Percentiles rank a stretch among this genome's conserved stretches.
Conservation (phyloP, 1,140 invertebrate genomes). For the Drosophila sp. region DNA sequence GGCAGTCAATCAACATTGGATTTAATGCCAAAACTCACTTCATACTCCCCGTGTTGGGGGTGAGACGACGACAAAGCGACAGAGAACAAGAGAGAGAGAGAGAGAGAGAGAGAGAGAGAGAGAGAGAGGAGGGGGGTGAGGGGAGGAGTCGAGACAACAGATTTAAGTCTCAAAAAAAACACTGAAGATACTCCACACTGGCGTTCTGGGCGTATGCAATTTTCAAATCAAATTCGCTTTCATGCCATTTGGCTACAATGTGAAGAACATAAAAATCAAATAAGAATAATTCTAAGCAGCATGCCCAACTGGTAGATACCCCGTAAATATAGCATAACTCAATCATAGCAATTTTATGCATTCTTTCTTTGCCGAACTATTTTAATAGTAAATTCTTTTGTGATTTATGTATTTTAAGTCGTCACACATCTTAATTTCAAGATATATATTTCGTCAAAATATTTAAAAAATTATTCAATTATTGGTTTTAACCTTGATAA, state of each 20-base stretch:
- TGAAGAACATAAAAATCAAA: not conserved
- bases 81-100: not conserved
- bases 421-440: too few species aligned
- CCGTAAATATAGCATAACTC: not conserved
- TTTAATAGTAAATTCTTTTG: too few species aligned
- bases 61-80: not conserved
- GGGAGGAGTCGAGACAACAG: too few species aligned
- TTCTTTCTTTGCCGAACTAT: too few species aligned
- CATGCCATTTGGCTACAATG: conserved; percentile 61
- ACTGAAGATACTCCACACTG: conserved; percentile 31
- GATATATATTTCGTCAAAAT: too few species aligned
- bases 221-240: conserved; percentile 74
- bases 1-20: conserved; percentile 49
- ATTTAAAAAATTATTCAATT: too few species aligned
- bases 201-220: conserved; percentile 65
- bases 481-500: too few species aligned
- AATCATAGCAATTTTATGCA: not conserved
- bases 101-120: not conserved
- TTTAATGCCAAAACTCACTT: conserved; percentile 3
- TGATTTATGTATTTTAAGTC: too few species aligned
- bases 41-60: not conserved
- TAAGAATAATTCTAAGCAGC: not conserved
- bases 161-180: not conserved
- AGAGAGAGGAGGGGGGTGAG: not conserved
- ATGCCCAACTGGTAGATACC: not conserved